Evolutionary conservation across 2,113 vertebrate species (phyloP).

Genomic region (Capreolus pygargus): DNA sequence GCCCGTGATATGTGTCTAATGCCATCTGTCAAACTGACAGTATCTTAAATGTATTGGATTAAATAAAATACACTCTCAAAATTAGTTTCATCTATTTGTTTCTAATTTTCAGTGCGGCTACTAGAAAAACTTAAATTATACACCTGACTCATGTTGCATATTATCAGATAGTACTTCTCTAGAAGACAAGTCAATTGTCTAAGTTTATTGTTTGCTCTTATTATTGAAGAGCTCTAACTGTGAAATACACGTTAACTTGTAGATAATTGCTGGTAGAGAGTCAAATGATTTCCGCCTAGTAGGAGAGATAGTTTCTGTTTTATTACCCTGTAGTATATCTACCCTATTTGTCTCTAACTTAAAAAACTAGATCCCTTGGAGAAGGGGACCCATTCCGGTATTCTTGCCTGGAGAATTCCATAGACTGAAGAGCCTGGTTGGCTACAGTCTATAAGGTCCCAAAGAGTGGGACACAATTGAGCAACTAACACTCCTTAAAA

Average conservation of each 20-base stretch:
- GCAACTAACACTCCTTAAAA: not conserved
- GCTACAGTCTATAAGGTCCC: not conserved
- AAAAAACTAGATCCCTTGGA: not conserved
- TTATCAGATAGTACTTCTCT: not conserved
- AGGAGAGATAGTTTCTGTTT: not conserved
- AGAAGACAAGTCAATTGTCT: not conserved
- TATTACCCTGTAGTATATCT: not conserved
- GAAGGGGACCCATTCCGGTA: not conserved
- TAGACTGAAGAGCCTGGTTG: not conserved
- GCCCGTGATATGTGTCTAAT: not conserved
- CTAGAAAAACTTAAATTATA: not conserved
- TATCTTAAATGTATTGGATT: not conserved
- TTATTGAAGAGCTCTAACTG: not conserved
- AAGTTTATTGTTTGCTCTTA: not conserved
- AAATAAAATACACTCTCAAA: not conserved
- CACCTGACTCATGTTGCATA: fast-evolving
- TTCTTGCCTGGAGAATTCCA: not conserved
- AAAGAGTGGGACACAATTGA: not conserved
- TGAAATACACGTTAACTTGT: not conserved
- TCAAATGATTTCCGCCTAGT: not conserved
- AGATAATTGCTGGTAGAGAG: not conserved
- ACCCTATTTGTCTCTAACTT: not conserved
- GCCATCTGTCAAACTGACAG: not conserved
- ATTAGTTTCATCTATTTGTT: not conserved
- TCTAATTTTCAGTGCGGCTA: not conserved